Evolutionary conservation across 2,113 vertebrate species (phyloP), one percentile per base, ranked within the genome.

Genomic region (Myocastor coypus): DNA sequence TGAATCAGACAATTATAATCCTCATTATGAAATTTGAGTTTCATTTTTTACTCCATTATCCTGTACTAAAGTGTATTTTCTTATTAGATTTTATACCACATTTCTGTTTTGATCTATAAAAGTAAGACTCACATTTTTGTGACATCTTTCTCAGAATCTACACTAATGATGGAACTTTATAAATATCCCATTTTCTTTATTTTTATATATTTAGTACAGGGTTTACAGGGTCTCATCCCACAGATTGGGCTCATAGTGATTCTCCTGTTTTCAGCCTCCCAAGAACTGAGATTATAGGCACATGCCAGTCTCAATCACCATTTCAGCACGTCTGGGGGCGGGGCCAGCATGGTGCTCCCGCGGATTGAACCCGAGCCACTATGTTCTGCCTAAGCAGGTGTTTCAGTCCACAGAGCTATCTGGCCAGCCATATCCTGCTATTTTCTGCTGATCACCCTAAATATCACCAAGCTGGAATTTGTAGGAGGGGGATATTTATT

Each of bases 21-120:
- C 42, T 20, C 75, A 34, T 91, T 64, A 81, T 20, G 32, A 5
- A 89, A 69, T 80, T 94, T 85, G 73, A 89, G 86, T 61, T 87
- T 89, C 83, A 89, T 80, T 92, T 77, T 90, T 77, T 5, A 81
- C 87, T 77, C 10, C 75, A n/a, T 77, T 92, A 73, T 88, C 59
- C 59, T n/a, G 7, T 83, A 83, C 77, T 82, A 84, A 61, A 88
- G 66, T 22, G n/a, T 46, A 90, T 83, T 94, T 81, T 83, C 89
- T 85, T 40, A 3, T 77, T 83, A 55, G 81, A 20, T 42, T 34
- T 92, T 82, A 73, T 30, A 7, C 4, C 42, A 52, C 24, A 75
- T 88, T 92, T 34, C 20, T 88, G 17, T 22, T 40, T 8, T 68
- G 16, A n/a, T 52, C 14, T 84, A 64, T 71, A 87, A 77, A 89